A percentile compares a stretch with the other conserved stretches of the same genome.
These are phyloP conservation scores for Carpatolechia fugitivella DNA, from an alignment of 2,888 invertebrate genomes.

Conservation along the genomic window DNA sequence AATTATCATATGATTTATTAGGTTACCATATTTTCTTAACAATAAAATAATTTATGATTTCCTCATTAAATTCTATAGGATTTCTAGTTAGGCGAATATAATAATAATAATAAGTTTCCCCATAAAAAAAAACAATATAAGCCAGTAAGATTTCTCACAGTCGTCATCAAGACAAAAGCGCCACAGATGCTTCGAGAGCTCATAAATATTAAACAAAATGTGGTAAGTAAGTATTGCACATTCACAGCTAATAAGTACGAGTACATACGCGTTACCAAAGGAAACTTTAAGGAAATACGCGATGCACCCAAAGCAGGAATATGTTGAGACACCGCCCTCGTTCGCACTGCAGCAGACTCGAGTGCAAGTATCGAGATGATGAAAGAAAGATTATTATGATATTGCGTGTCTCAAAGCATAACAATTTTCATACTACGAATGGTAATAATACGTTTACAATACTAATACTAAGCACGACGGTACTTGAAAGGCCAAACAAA, in stretches of 20 bases:
- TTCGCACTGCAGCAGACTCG: neutral
- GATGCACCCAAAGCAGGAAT: constrained; percentile 8
- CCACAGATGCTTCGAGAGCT: neutral
- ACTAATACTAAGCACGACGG: neutral
- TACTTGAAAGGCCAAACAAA: neutral
- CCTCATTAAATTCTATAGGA: too few relatives aligned
- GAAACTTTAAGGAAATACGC: neutral
- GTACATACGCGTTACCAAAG: neutral
- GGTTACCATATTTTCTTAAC: too few relatives aligned
- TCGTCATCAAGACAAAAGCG: too few relatives aligned
- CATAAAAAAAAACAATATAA: too few relatives aligned
- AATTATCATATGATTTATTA: too few relatives aligned
- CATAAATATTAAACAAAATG: neutral
- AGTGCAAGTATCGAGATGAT: constrained; percentile 7
- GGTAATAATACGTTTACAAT: too few relatives aligned
- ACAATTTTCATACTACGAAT: neutral
- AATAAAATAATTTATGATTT: too few relatives aligned
- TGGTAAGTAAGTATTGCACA: neutral
- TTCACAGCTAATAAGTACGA: neutral
- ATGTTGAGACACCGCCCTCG: constrained; percentile 2
- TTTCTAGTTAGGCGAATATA: too few relatives aligned
- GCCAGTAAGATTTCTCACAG: too few relatives aligned
- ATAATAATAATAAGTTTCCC: too few relatives aligned
- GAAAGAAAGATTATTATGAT: constrained; percentile 12
- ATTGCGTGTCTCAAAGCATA: constrained; percentile 13